Evolutionary conservation across 2,888 invertebrate genomes (phyloP).

Genomic region (Cataglyphis albicans): DNA sequence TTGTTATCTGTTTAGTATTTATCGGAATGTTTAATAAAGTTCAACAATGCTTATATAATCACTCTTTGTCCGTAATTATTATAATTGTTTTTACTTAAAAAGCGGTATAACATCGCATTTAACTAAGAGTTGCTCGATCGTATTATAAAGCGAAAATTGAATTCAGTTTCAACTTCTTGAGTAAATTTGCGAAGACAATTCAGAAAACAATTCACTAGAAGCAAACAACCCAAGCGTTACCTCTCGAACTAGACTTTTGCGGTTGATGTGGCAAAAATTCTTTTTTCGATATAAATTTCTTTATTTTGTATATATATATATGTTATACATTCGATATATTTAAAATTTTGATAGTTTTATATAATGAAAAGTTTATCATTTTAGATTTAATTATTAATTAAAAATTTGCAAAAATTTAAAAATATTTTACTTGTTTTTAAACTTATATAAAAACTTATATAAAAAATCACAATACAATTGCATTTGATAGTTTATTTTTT

Average conservation of each 20-base stretch:
- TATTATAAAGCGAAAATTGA: neutral
- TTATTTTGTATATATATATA: neutral
- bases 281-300: neutral
- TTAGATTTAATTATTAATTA: neutral
- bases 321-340: neutral
- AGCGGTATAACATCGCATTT: neutral
- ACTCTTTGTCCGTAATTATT: constrained; percentile 8
- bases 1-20: neutral
- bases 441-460: neutral
- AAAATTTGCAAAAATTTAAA: neutral
- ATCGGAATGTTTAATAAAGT: neutral
- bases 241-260: neutral
- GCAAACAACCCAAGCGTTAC: neutral
- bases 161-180: constrained; percentile 13
- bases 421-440: neutral
- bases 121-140: neutral
- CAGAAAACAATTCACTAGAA: neutral
- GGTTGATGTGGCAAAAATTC: neutral
- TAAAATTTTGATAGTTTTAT: neutral
- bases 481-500: neutral
- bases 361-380: neutral
- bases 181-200: neutral
- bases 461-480: neutral
- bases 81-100: neutral
- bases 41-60: neutral